These are phyloP conservation scores for Nebria salina DNA, from an alignment of 2,888 invertebrate species.

Conservation along the genomic window DNA sequence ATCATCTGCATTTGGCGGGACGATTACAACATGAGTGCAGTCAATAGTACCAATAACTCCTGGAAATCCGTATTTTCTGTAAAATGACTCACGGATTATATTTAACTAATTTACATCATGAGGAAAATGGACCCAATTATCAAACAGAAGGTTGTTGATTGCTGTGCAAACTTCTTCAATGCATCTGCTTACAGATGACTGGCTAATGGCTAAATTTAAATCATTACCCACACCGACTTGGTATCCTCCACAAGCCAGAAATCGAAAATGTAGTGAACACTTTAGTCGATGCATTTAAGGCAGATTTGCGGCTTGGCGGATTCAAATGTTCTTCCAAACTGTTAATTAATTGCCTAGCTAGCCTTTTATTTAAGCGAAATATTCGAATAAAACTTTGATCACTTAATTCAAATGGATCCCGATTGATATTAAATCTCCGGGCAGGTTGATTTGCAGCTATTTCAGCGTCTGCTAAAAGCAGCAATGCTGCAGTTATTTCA, in stretches of 20 bases:
- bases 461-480: no score
- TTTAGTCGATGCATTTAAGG: background rate
- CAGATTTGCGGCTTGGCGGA: slow-evolving; percentile 18
- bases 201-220: slow-evolving; percentile 35
- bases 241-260: slow-evolving; percentile 44
- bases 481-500: no score
- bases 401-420: no score
- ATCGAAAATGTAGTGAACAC: slow-evolving; percentile 37
- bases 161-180: slow-evolving; percentile 23
- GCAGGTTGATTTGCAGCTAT: no score
- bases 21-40: slow-evolving; percentile 47
- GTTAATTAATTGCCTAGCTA: background rate
- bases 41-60: slow-evolving; percentile 45
- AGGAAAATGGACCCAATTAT: slow-evolving; percentile 46
- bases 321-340: slow-evolving; percentile 14
- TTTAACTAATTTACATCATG: slow-evolving; percentile 35
- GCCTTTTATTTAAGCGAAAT: no score
- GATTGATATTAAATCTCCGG: no score
- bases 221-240: slow-evolving; percentile 42
- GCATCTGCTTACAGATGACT: slow-evolving; percentile 42
- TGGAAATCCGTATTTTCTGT: slow-evolving; percentile 21
- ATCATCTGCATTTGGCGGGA: slow-evolving; percentile 45
- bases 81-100: background rate
- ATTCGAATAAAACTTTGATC: no score
- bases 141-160: slow-evolving; percentile 32